Percentiles rank a stretch among this genome's conserved stretches.
Evolutionary conservation across 2,888 invertebrate genomes (phyloP).

Genomic region (Colostygia pectinataria): DNA sequence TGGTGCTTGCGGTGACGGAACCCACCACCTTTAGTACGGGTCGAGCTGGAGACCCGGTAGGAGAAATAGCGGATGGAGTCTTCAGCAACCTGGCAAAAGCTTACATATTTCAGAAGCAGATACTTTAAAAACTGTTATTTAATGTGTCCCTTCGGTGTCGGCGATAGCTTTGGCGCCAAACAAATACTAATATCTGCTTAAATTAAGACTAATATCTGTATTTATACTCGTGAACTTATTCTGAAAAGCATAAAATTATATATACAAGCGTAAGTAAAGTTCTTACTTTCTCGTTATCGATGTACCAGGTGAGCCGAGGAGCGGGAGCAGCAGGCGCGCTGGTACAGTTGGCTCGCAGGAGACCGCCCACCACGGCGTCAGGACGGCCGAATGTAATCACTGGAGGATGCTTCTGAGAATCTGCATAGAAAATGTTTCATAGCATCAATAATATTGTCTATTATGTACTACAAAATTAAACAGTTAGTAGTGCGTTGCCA

Average conservation of each 20-base stretch:
- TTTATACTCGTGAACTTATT: no score
- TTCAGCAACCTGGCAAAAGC: constrained; percentile 59
- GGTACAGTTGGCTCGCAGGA: constrained; percentile 88
- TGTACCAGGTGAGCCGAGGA: constrained; percentile 89
- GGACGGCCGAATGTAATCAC: constrained; percentile 87
- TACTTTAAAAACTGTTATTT: no score
- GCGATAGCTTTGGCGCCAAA: not conserved
- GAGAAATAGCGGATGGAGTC: constrained; percentile 72
- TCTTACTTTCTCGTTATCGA: constrained; percentile 87
- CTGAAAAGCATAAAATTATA: no score
- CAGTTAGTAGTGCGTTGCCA: no score
- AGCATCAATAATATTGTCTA: not conserved
- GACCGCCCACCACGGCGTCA: constrained; percentile 87
- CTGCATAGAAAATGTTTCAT: constrained; percentile 46
- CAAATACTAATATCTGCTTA: no score
- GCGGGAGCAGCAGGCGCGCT: constrained; percentile 88
- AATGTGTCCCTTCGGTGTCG: no score
- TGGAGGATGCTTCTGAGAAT: constrained; percentile 87
- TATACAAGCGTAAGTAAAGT: not conserved
- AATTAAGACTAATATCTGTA: no score
- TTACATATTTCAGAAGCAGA: not conserved
- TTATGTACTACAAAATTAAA: not conserved
- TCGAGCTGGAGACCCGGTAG: constrained; percentile 74
- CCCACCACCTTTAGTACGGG: constrained; percentile 72
- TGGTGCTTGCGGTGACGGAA: constrained; percentile 72